These are phyloP conservation scores for Deilephila porcellus DNA, from an alignment of 2,888 invertebrate genomes.

Conservation along the genomic window DNA sequence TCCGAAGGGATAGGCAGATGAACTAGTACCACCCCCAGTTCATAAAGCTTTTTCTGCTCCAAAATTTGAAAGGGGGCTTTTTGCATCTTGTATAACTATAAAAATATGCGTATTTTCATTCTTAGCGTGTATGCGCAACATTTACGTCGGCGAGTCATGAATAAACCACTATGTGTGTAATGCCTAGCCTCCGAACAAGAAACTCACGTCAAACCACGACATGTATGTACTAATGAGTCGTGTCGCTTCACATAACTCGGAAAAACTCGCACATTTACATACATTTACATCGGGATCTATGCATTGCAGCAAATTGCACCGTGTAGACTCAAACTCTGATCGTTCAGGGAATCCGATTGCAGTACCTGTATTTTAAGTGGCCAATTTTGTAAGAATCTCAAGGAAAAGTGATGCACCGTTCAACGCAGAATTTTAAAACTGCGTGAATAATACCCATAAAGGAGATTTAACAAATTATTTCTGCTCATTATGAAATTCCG, in stretches of 20 bases:
- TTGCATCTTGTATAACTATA: not conserved
- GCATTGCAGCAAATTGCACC: constrained; percentile 1
- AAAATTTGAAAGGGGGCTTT: too few relatives aligned
- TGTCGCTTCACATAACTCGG: constrained; percentile 19
- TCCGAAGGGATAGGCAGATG: too few relatives aligned
- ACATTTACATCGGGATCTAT: not conserved
- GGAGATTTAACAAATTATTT: too few relatives aligned
- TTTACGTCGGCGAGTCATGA: constrained; percentile 6
- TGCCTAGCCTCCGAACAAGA: not conserved
- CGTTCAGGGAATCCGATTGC: not conserved
- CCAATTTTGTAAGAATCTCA: not conserved
- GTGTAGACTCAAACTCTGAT: not conserved
- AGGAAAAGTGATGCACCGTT: not conserved
- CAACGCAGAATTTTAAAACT: not conserved
- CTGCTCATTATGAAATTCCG: too few relatives aligned
- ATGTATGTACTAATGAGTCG: constrained; percentile 20
- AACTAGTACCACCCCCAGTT: too few relatives aligned
- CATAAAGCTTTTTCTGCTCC: too few relatives aligned
- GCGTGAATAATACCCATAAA: too few relatives aligned
- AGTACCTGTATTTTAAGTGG: not conserved
- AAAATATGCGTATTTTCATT: constrained; percentile 1
- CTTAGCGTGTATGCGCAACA: not conserved
- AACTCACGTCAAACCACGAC: not conserved
- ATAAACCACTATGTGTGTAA: constrained; percentile 13
- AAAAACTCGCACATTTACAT: constrained; percentile 31